Evolutionary conservation across 2,888 invertebrate genomes (phyloP).

Genomic region (Harpagoxenus sublaevis): DNA sequence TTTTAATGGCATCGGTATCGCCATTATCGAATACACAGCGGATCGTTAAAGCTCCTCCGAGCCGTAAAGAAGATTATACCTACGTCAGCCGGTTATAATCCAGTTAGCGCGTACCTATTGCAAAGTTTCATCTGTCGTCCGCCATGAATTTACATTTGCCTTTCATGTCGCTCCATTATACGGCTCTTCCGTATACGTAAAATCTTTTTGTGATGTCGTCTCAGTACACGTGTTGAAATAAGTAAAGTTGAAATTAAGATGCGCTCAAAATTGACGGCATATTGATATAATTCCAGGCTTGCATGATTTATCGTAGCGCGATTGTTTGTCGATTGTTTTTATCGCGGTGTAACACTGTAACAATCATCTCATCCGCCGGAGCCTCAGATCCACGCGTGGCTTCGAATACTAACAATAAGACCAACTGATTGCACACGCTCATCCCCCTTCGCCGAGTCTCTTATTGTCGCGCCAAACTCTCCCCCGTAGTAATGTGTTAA

Average conservation of each 20-base stretch:
- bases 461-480: constrained; percentile 62
- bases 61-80: constrained; percentile 65
- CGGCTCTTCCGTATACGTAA: neutral
- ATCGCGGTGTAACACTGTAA: neutral
- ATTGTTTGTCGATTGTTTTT: neutral
- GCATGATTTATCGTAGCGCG: neutral
- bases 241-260: neutral
- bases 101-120: constrained; percentile 18
- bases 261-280: neutral
- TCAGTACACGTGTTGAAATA: neutral
- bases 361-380: neutral
- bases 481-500: constrained; percentile 65
- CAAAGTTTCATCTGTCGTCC: constrained; percentile 2
- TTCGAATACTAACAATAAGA: constrained; percentile 56
- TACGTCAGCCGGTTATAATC: constrained; percentile 61
- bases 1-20: constrained; percentile 63
- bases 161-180: neutral
- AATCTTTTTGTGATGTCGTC: neutral
- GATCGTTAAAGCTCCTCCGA: constrained; percentile 65
- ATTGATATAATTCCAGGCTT: too few relatives aligned
- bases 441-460: constrained; percentile 48
- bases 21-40: constrained; percentile 66
- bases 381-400: neutral
- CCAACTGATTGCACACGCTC: constrained; percentile 52
- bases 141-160: constrained; percentile 4